Evolutionary conservation across 2,888 invertebrate species (phyloP), one percentile per base, ranked within the genome.

Genomic region (Heliconius hortense): DNA sequence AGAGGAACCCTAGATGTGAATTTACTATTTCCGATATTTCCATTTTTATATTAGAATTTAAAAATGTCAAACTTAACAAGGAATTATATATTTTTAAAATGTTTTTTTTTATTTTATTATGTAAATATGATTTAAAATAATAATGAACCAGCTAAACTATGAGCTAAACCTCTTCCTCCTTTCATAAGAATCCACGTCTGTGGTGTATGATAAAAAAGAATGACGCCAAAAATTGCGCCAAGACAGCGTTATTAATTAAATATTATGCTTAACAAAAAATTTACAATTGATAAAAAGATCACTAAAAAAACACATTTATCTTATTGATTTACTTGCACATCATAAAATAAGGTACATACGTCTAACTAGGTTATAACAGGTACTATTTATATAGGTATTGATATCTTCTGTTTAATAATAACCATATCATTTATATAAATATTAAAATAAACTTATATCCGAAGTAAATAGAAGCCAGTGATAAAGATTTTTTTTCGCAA

Each of bases 401-500:
- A 66, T 66, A 26, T 26, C 24, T 8, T 24, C 18, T 43, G 39
- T 66, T 66, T 66, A 15, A 15, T 66, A 66, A 24, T 24, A 43
- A 66, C 24, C 13, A 18, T 43, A 43, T 39, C 39, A 15, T n/a
- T 64, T 43, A 43, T 39, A 10, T 66, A 66, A 66, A 66, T 66
- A 66, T 15, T 24, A 24, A 39, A 56, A 24, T 31, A 56, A 56
- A 56, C n/a, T 56, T 56, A 56, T 56, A 56, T 48, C 48, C 48
- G n/a, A 56, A 56, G 56, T 56, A 48, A 48, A 48, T 48, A 48
- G 48, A 48, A 21, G 48, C 0, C 21, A 48, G 48, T 48, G 48
- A 48, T 48, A 48, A 48, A 21, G 21, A 21, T 69, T 71, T 31
- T 81, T 82, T 86, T 84, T 82, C 86, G 85, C 84, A 87, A 86